Percentiles rank a stretch among this genome's conserved stretches.
phyloP scores from a whole-genome alignment of 1,140 invertebrate genomes.

The Pristionchus pacificus region DNA sequence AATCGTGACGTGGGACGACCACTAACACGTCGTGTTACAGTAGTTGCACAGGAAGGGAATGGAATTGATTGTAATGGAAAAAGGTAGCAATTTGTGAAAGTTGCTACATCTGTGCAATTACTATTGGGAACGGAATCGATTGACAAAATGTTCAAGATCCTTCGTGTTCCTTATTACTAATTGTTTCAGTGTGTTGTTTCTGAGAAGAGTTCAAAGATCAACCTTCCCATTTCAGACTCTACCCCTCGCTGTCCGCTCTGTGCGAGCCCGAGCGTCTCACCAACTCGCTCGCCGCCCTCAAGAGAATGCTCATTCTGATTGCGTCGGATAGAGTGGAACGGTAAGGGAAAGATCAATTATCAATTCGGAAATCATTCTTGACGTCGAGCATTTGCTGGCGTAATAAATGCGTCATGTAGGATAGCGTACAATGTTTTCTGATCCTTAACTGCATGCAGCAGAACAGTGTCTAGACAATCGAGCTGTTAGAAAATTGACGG shows the following conservation, averaged over 20 bases:
- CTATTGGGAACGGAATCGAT: too few species aligned
- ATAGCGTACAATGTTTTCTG: not conserved
- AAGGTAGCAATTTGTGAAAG: too few species aligned
- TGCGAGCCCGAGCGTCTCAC: constrained; percentile 17
- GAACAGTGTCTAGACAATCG: not conserved
- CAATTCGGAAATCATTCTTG: not conserved
- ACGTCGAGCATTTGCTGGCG: not conserved
- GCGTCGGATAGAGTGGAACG: not conserved
- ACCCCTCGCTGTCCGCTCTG: constrained; percentile 10
- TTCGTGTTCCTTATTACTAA: too few species aligned
- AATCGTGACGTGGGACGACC: too few species aligned
- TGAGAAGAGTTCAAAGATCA: too few species aligned
- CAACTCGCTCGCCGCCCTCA: constrained; percentile 7
- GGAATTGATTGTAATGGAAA: too few species aligned
- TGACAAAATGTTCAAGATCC: too few species aligned
- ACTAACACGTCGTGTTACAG: too few species aligned
- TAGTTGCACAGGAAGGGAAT: too few species aligned
- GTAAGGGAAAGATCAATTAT: not conserved
- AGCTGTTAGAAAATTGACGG: not conserved
- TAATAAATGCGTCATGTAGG: not conserved
- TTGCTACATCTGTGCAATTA: too few species aligned
- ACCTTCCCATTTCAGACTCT: constrained; percentile 2
- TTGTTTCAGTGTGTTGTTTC: too few species aligned
- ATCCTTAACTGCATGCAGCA: not conserved
- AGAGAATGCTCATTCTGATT: not conserved